Conservation (phyloP, 2,113 vertebrate species). For the Thunnus thynnus region DNA sequence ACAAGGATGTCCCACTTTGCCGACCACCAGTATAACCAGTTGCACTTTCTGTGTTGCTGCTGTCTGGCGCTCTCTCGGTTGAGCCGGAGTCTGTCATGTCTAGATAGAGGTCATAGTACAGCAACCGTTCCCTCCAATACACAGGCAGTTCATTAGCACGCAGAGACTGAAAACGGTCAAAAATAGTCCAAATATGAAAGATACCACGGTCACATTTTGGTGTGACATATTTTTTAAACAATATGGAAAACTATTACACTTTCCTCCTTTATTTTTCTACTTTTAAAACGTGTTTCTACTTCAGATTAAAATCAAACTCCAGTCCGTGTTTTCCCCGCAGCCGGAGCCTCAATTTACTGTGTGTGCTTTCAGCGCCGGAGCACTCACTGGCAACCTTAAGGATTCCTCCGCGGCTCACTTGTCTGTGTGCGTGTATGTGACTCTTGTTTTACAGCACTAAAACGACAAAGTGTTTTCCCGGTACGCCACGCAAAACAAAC, state of each 20-base stretch:
- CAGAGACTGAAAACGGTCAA: neutral
- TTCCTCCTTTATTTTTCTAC: constrained; percentile 18
- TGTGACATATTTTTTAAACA: neutral
- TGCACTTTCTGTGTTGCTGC: constrained; percentile 29
- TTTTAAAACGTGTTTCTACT: constrained; percentile 64
- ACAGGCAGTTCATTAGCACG: constrained; percentile 40
- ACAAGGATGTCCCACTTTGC: constrained; percentile 15
- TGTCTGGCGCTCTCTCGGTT: constrained; percentile 56
- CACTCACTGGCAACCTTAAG: constrained; percentile 83
- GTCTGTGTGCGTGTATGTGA: constrained; percentile 80
- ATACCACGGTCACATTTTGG: neutral
- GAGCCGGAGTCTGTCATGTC: constrained; percentile 72
- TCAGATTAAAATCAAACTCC: constrained; percentile 74
- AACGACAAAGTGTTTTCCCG: constrained; percentile 30
- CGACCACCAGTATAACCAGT: constrained; percentile 56
- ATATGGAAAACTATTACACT: fast-evolving
- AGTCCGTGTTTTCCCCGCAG: constrained; percentile 75
- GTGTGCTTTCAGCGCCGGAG: constrained; percentile 85
- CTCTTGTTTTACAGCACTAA: constrained; percentile 78
- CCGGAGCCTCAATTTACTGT: constrained; percentile 87
- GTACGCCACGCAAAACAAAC: neutral
- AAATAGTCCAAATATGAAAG: fast-evolving
- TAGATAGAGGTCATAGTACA: constrained; percentile 85
- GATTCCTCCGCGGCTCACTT: constrained; percentile 85
- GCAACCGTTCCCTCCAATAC: constrained; percentile 69